Percentiles rank a stretch among this genome's conserved stretches.
These are phyloP conservation scores for Chanos chanos DNA, from an alignment of 2,797 vertebrate genomes.

Conservation along the genomic window DNA sequence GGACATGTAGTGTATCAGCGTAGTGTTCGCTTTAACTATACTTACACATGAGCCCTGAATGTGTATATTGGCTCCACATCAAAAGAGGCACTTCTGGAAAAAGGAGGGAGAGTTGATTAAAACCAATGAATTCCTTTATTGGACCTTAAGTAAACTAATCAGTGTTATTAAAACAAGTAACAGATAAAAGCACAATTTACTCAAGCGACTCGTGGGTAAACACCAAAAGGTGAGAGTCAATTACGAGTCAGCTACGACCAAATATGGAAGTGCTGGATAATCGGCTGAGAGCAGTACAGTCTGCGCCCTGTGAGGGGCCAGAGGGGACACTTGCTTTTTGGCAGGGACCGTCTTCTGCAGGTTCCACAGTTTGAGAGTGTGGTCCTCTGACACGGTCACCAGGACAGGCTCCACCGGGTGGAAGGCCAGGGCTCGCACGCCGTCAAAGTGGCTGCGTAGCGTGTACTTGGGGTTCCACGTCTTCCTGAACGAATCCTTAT, in stretches of 20 bases:
- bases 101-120: background rate
- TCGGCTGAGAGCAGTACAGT: too few relatives aligned
- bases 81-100: conserved; percentile 93
- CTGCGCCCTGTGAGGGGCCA: too few relatives aligned
- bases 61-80: conserved; percentile 99
- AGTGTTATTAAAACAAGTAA: too few relatives aligned
- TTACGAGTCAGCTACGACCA: too few relatives aligned
- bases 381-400: conserved; percentile 97
- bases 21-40: conserved; percentile 39
- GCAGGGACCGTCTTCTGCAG: conserved; percentile 98
- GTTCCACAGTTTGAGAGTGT: conserved; percentile 98
- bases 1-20: background rate
- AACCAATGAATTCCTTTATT: background rate
- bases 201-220: too few relatives aligned
- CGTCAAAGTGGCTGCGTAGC: conserved; percentile 95
- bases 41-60: conserved; percentile 95
- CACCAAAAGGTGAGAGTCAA: too few relatives aligned
- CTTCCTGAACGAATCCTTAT: conserved; percentile 96
- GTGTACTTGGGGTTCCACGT: conserved; percentile 98
- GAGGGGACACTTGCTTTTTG: conserved; percentile 90
- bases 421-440: conserved; percentile 92
- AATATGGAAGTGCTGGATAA: too few relatives aligned
- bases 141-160: background rate
- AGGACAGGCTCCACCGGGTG: conserved; percentile 97
- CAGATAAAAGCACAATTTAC: too few relatives aligned